Conservation (phyloP, 2,888 invertebrate species). For the Seira sanloemensis region DNA sequence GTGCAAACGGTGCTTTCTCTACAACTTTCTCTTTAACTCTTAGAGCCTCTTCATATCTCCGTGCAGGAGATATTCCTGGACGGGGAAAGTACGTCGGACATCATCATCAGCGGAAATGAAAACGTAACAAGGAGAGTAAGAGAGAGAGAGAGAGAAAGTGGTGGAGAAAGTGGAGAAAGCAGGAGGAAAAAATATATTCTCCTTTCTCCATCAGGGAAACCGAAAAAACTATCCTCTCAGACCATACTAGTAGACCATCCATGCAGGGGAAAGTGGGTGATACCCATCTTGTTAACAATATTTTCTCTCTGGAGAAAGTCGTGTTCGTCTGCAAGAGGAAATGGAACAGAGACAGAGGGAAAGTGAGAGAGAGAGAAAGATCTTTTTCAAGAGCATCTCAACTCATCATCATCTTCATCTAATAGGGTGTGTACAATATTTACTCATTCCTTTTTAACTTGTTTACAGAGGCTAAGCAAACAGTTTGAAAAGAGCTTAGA, state of each 20-base stretch:
- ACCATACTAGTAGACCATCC: no score
- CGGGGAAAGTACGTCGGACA: background rate
- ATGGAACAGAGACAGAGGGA: background rate
- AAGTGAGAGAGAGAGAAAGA: background rate
- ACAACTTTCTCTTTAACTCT: no score
- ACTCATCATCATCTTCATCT: background rate
- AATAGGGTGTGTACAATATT: background rate
- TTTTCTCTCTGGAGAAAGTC: background rate
- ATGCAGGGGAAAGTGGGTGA: no score
- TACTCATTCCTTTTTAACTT: background rate
- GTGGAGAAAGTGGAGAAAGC: no score
- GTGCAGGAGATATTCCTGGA: no score
- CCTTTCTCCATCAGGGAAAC: background rate
- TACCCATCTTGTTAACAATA: background rate
- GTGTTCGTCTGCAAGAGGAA: background rate
- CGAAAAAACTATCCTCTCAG: no score
- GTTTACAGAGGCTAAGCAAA: background rate
- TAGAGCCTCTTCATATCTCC: no score
- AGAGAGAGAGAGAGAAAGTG: no score
- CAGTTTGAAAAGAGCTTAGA: background rate
- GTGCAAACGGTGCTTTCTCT: slow-evolving; percentile 27
- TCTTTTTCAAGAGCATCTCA: background rate
- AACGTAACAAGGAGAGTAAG: background rate
- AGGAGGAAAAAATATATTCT: no score
- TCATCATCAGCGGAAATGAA: background rate